These are phyloP conservation scores for Spatulosminthurus flaviceps DNA, from an alignment of 2,888 invertebrate genomes.

Conservation along the genomic window DNA sequence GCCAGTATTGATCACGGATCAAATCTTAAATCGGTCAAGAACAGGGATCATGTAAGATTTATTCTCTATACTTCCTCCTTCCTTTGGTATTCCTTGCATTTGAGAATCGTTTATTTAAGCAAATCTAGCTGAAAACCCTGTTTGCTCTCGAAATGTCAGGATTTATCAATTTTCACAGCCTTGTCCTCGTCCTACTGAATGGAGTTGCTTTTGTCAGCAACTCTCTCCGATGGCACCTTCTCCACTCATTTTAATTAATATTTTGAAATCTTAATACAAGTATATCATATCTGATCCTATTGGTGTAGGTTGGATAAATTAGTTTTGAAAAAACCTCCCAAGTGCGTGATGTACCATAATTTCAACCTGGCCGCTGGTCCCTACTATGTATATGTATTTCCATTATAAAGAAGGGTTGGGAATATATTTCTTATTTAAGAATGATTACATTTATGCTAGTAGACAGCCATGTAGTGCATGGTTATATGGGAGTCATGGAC, in stretches of 20 bases:
- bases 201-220: background rate
- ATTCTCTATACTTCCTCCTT: background rate
- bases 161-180: slow-evolving; percentile 15
- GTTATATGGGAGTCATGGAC: too few species aligned
- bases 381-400: too few species aligned
- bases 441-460: too few species aligned
- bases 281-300: too few species aligned
- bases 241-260: slow-evolving; percentile 11
- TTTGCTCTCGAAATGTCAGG: background rate
- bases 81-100: background rate
- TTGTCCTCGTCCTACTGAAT: background rate
- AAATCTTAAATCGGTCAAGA: slow-evolving; percentile 35
- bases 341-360: background rate
- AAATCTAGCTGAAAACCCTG: background rate
- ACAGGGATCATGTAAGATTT: slow-evolving; percentile 41
- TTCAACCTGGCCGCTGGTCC: background rate
- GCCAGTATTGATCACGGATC: slow-evolving; percentile 35
- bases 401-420: too few species aligned
- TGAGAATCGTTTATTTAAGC: slow-evolving; percentile 15
- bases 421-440: too few species aligned
- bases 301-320: background rate
- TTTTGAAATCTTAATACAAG: too few species aligned
- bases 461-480: too few species aligned
- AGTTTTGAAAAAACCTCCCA: background rate
- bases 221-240: background rate